Conservation (phyloP, 2,888 invertebrate genomes). For the Idaea aversata region DNA sequence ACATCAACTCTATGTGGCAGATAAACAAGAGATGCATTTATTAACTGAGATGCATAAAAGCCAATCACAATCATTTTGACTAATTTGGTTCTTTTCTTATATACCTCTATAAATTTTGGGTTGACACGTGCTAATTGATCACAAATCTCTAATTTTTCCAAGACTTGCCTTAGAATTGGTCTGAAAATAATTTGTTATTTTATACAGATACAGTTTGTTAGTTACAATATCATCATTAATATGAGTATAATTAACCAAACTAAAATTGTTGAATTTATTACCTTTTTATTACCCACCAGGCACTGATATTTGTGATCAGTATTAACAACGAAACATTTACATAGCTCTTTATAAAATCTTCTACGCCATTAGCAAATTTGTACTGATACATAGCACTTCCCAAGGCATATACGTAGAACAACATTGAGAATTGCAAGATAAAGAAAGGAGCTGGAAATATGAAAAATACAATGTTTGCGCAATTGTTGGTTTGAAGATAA, state of each 20-base stretch:
- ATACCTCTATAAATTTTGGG: background rate
- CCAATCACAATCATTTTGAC: slow-evolving; percentile 50
- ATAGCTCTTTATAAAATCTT: slow-evolving; percentile 54
- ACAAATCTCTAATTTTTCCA: background rate
- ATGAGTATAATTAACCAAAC: background rate
- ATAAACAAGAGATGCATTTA: slow-evolving; percentile 44
- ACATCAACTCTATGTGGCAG: slow-evolving; percentile 49
- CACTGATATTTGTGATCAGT: slow-evolving; percentile 48
- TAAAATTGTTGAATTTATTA: slow-evolving; percentile 20
- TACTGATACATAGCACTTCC: slow-evolving; percentile 50
- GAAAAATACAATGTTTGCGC: background rate
- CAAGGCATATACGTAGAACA: slow-evolving; percentile 54
- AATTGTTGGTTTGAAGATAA: background rate
- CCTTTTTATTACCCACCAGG: slow-evolving; percentile 60
- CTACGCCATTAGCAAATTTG: slow-evolving; percentile 41
- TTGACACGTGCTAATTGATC: background rate
- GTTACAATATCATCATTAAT: too few relatives aligned
- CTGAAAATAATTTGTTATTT: background rate
- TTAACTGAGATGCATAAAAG: slow-evolving; percentile 47
- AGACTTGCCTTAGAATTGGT: background rate
- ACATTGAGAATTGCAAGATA: slow-evolving; percentile 45
- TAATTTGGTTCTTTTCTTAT: slow-evolving; percentile 23
- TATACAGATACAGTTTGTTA: too few relatives aligned
- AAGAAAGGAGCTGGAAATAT: slow-evolving; percentile 50
- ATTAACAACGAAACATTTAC: slow-evolving; percentile 54